Evolutionary conservation across 2,113 vertebrate species (phyloP), one percentile per base, ranked within the genome.

Genomic region (Prunella himalayana): DNA sequence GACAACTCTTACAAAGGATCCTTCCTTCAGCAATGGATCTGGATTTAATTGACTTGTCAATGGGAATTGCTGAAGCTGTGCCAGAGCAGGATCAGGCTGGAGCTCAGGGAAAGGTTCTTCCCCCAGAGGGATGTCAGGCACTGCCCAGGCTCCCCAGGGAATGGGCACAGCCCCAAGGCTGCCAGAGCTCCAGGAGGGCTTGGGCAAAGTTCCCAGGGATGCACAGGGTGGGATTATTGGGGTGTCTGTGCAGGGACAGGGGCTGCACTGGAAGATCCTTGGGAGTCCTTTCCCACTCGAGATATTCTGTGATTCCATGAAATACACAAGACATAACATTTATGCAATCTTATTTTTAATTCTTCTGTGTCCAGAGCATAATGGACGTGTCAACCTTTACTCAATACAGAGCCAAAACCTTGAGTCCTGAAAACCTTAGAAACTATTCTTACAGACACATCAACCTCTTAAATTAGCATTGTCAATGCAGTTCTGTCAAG

Each of bases 261-360:
- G 1, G 2, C 0, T 15, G 25, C 16, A 13, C 25, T 35, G 3
- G 5, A 15, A 2, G 35, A 8, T 64, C 22, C 50, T 11, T 2
- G 31, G 2, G 31, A 5, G 11, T 25, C 21, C 5, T 12, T 42
- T 57, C 28, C 28, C 0, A 3, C 20, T 45, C 45, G 18, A 60
- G 53, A 45, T 11, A 51, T 37, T 37, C 33, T 57, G 13, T 25
- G 17, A 27, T 50, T 64, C 50, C 3, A 0, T 65, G 15, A 45
- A 60, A 45, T 20, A 35, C 24, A 31, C 3, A 33, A 15, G 24
- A 14, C 6, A 21, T 18, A 49, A 56, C 22, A 66, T 49, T 75
- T 47, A 30, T 56, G 20, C 18, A 81, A 23, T 59, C 8, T 49
- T n/a, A 7, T 25, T 78, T 81, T 59, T 42, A 31, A 21, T 57